These are phyloP conservation scores for Latrodectus geometricus DNA, from an alignment of 1,140 invertebrate species.

Conservation along the genomic window DNA sequence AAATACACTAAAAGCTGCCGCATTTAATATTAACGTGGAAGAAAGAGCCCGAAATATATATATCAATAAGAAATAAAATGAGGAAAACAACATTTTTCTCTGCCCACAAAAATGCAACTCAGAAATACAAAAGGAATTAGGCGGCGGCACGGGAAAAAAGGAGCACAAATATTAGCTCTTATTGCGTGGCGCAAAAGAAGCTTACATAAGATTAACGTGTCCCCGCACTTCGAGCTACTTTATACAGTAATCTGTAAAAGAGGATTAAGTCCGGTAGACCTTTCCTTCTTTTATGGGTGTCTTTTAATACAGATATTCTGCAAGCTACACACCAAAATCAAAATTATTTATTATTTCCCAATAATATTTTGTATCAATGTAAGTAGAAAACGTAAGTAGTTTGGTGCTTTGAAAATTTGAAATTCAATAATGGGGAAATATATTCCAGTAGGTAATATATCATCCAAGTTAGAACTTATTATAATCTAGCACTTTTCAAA, in stretches of 20 bases:
- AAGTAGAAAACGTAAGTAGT: too few species aligned
- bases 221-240: constrained; percentile 8
- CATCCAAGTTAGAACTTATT: too few species aligned
- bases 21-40: too few species aligned
- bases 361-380: too few species aligned
- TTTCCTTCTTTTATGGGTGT: background rate
- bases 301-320: background rate
- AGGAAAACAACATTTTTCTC: constrained; percentile 3
- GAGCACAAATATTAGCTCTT: constrained; percentile 37
- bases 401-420: too few species aligned
- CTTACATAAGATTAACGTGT: constrained; percentile 37
- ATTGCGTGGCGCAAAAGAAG: constrained; percentile 39
- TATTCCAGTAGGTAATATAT: too few species aligned
- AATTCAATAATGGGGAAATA: too few species aligned
- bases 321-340: too few species aligned
- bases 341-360: too few species aligned
- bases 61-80: constrained; percentile 6
- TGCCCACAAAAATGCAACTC: background rate
- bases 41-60: background rate
- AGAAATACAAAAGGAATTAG: background rate
- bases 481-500: too few species aligned
- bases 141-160: background rate
- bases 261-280: constrained; percentile 12
- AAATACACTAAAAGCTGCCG: too few species aligned
- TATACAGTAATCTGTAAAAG: constrained; percentile 46